Percentiles rank a stretch among this genome's conserved stretches.
Conservation (phyloP, 1,140 invertebrate species). For the Drosophila ananassae region DNA sequence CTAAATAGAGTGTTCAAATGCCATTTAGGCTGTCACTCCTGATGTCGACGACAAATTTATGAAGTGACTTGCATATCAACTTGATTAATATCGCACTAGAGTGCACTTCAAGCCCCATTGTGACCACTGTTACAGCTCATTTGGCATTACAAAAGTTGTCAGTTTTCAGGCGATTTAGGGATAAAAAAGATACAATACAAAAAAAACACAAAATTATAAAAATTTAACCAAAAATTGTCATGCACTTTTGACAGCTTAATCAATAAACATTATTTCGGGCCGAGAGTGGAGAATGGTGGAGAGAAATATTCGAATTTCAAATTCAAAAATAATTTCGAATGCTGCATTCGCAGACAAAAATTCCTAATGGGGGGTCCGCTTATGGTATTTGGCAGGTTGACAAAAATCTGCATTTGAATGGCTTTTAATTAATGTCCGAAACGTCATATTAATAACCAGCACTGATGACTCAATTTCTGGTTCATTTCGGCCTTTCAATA, state of each 20-base stretch:
- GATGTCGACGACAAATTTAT: slow-evolving; percentile 8
- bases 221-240: slow-evolving; percentile 47
- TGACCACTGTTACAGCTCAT: slow-evolving; percentile 28
- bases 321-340: slow-evolving; percentile 1
- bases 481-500: slow-evolving; percentile 21
- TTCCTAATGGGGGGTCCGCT: slow-evolving; percentile 27
- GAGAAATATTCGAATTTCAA: neutral
- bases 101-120: neutral
- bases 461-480: slow-evolving; percentile 55
- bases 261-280: slow-evolving; percentile 67
- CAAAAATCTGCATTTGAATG: slow-evolving; percentile 59
- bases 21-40: neutral
- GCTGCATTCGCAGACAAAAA: slow-evolving; percentile 13
- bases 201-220: neutral
- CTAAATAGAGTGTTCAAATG: neutral
- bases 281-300: slow-evolving; percentile 25
- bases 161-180: slow-evolving; percentile 9
- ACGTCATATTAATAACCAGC: slow-evolving; percentile 15
- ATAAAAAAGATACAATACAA: slow-evolving; percentile 12
- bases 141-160: slow-evolving; percentile 34
- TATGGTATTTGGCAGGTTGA: slow-evolving; percentile 34
- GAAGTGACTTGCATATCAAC: slow-evolving; percentile 1
- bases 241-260: slow-evolving; percentile 74
- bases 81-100: slow-evolving; percentile 16
- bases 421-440: slow-evolving; percentile 56